Conservation (phyloP, 2,888 invertebrate genomes). For the Muscina levida region DNA sequence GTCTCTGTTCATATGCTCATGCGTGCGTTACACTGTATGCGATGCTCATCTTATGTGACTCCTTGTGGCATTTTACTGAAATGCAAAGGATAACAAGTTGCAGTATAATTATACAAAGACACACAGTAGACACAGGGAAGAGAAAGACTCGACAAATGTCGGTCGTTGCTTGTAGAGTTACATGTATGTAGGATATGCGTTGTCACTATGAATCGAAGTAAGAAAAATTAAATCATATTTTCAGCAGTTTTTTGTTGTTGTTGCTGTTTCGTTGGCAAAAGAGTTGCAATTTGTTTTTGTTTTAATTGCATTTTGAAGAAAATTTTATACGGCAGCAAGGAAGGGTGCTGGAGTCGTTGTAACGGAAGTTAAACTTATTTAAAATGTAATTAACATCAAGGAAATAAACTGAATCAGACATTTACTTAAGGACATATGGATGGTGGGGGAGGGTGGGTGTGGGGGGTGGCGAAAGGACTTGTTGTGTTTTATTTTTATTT, state of each 20-base stretch:
- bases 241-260: not conserved
- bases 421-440: too few species aligned
- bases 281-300: slow-evolving; percentile 13
- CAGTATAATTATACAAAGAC: slow-evolving; percentile 2
- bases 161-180: not conserved
- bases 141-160: not conserved
- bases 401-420: not conserved
- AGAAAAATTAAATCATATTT: slow-evolving; percentile 19
- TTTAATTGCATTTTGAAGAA: slow-evolving; percentile 26
- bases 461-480: not conserved
- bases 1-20: too few species aligned
- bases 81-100: not conserved
- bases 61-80: not conserved
- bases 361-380: slow-evolving; percentile 24
- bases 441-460: too few species aligned
- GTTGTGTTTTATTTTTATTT: not conserved
- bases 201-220: not conserved
- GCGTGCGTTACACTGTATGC: too few species aligned
- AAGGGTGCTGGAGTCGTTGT: not conserved
- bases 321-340: not conserved
- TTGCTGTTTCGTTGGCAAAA: not conserved
- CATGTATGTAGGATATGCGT: not conserved
- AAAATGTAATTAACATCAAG: slow-evolving; percentile 12
- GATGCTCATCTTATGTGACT: too few species aligned
- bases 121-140: not conserved